Conservation (phyloP, 1,140 invertebrate species). For the Heterodera schachtii region DNA sequence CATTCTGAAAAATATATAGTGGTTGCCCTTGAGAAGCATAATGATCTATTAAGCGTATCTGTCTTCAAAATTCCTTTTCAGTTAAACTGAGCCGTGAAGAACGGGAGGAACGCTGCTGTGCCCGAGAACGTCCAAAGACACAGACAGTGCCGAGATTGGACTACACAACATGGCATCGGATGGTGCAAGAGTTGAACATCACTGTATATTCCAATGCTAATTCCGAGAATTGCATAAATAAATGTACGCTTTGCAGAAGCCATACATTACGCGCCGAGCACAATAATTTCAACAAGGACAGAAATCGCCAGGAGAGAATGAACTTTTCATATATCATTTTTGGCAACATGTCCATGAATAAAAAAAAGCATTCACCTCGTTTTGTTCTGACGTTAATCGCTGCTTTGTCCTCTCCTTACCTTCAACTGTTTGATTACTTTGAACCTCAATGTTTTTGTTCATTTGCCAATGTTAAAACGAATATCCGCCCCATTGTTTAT, state of each 20-base stretch:
- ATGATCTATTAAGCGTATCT: not conserved
- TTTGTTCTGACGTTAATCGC: too few species aligned
- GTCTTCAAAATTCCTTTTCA: not conserved
- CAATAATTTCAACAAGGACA: not conserved
- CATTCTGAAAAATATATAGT: not conserved
- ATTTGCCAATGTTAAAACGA: too few species aligned
- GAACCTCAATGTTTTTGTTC: too few species aligned
- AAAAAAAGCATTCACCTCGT: too few species aligned
- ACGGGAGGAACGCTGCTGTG: not conserved
- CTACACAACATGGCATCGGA: constrained; percentile 8
- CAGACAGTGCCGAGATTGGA: constrained; percentile 2
- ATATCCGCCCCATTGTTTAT: too few species aligned
- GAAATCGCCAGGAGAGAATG: not conserved
- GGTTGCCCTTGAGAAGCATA: too few species aligned
- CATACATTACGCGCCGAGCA: not conserved
- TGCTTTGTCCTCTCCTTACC: too few species aligned
- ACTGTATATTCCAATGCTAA: not conserved
- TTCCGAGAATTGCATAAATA: not conserved
- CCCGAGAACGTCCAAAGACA: not conserved
- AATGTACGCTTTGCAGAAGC: not conserved
- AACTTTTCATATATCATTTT: not conserved
- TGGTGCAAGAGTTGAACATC: constrained; percentile 8
- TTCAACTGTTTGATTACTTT: too few species aligned
- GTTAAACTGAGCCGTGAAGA: constrained; percentile 17
- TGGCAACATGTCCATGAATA: too few species aligned